Conservation (phyloP, 2,888 invertebrate genomes). For the Idaea dimidiata region DNA sequence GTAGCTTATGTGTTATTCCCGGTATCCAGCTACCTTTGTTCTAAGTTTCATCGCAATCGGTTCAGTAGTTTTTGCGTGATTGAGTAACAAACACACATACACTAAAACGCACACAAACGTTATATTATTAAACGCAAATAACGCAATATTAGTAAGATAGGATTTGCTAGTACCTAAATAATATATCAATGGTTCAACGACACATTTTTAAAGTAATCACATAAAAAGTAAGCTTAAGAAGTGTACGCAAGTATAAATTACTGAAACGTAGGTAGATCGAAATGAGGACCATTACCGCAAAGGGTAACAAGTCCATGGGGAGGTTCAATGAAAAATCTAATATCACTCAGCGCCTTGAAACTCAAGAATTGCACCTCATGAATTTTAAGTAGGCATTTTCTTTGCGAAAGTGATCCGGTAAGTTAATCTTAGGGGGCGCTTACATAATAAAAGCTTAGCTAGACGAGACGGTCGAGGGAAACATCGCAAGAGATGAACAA, state of each 20-base stretch:
- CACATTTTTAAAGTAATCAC: background rate
- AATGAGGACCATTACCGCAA: constrained; percentile 1
- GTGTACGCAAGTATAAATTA: background rate
- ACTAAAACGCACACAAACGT: no score
- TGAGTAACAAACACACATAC: no score
- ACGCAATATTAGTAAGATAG: no score
- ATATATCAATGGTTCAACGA: background rate
- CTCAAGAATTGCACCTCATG: constrained; percentile 67
- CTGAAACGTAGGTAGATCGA: background rate
- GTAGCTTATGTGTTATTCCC: no score
- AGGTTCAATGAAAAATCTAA: constrained; percentile 52
- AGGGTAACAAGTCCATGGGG: constrained; percentile 5
- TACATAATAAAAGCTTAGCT: background rate
- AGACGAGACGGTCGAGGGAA: background rate
- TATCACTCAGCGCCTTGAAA: constrained; percentile 58
- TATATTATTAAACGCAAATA: no score
- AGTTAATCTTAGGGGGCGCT: constrained; percentile 2
- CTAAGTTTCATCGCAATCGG: no score
- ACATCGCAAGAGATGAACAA: background rate
- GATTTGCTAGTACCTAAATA: no score
- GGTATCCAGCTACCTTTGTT: no score
- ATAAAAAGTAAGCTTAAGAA: background rate
- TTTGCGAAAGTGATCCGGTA: constrained; percentile 36
- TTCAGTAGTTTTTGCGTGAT: no score
- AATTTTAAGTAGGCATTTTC: constrained; percentile 71